Evolutionary conservation across 2,797 vertebrate species (phyloP).

Genomic region (Champsocephalus gunnari): DNA sequence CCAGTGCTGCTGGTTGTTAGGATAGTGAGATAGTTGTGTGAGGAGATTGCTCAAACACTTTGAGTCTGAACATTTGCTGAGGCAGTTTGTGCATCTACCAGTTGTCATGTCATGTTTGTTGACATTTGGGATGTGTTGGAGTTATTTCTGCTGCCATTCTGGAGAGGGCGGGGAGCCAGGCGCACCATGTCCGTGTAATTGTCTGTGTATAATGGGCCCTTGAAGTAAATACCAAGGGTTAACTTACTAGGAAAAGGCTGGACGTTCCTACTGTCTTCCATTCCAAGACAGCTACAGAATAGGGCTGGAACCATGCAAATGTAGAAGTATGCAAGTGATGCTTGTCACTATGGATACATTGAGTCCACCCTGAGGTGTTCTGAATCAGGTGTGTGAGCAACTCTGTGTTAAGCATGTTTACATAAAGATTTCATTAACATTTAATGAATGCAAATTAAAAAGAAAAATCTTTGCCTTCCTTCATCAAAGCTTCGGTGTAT

Average conservation of each 20-base stretch:
- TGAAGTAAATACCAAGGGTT: constrained; percentile 77
- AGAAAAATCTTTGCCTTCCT: background rate
- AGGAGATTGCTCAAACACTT: constrained; percentile 26
- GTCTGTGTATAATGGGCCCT: constrained; percentile 71
- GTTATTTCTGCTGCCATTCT: constrained; percentile 57
- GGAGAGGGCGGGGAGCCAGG: constrained; percentile 46
- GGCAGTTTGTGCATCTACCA: constrained; percentile 60
- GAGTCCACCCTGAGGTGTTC: constrained; percentile 17
- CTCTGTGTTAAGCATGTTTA: background rate
- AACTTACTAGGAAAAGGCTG: constrained; percentile 52
- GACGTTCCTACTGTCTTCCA: constrained; percentile 35
- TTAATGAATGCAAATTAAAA: background rate
- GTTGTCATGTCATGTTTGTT: constrained; percentile 67
- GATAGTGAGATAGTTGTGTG: constrained; percentile 11
- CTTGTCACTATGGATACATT: constrained; percentile 7
- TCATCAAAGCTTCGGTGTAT: constrained; percentile 5
- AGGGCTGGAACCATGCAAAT: constrained; percentile 11
- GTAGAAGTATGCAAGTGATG: constrained; percentile 9
- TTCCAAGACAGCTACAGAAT: constrained; percentile 27
- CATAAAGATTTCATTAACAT: background rate
- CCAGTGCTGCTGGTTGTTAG: background rate
- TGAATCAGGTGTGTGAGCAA: constrained; percentile 11
- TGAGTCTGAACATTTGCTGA: constrained; percentile 37
- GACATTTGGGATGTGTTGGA: constrained; percentile 66
- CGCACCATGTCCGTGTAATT: constrained; percentile 66